These are phyloP conservation scores for Nasonovia ribisnigri DNA, from an alignment of 2,888 invertebrate genomes.

Conservation along the genomic window DNA sequence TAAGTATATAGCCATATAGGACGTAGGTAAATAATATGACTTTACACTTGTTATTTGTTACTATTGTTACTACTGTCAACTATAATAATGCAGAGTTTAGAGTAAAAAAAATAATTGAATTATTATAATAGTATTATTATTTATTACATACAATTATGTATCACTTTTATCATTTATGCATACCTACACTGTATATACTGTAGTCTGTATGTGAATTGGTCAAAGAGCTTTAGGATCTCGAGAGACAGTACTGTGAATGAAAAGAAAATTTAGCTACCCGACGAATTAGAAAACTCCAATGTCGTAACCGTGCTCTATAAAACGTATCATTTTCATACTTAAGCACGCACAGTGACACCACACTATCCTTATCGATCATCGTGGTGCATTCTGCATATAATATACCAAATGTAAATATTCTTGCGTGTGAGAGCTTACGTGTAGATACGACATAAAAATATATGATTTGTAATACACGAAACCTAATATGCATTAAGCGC, in stretches of 20 bases:
- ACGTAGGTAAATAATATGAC: background rate
- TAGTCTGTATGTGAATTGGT: too few species aligned
- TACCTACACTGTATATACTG: background rate
- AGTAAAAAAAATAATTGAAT: background rate
- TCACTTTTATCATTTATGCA: background rate
- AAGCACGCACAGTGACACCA: background rate
- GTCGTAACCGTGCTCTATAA: background rate
- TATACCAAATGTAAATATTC: background rate
- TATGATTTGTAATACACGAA: background rate
- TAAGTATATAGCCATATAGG: too few species aligned
- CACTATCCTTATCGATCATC: background rate
- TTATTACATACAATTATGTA: background rate
- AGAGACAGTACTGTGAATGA: background rate
- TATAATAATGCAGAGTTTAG: background rate
- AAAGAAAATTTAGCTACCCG: background rate
- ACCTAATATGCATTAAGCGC: background rate
- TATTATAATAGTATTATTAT: background rate
- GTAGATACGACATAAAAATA: background rate
- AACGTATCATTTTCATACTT: background rate
- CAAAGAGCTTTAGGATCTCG: background rate
- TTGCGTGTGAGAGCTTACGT: background rate
- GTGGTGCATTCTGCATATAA: background rate
- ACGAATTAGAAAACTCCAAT: background rate
- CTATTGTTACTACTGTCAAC: background rate
- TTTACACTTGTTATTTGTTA: background rate